Base-by-base conservation (phyloP, 2,113 vertebrate species). In the Conger conger region DNA sequence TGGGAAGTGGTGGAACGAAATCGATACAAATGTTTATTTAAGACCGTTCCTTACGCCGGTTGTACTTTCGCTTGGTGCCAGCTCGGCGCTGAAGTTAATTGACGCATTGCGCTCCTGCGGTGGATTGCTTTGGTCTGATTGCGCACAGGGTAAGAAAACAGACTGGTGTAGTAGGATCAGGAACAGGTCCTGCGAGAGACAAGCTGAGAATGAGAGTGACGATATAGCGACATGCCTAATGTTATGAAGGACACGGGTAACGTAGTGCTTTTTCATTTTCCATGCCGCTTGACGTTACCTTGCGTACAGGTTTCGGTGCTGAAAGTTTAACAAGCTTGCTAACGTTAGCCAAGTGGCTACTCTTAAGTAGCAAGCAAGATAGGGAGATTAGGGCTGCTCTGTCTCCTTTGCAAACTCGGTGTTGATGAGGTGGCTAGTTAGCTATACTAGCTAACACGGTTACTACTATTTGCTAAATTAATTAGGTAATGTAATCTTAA, bases 81-180 rank as follows among this genome's bases (percentile, higher is more conserved):
- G 45, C 42, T 2, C n/a, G 45, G 15, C 30, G 37, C 80, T 54
- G 1, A 30, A 33, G 23, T 45, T 45, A n/a, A 80, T 27, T 80
- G 35, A 80, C 45, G 27, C 81, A 36, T 33, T 81, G 33, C 63
- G 79, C 36, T 23, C 33, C 8, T 33, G 11, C 33, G 42, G 3
- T 82, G 38, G 85, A 86, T 86, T 82, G 45, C 42, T 86, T 18
- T 38, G 80, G 85, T 53, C 85, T 82, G 85, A 42, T 37, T 68
- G 79, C 30, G 50, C 68, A 30, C 42, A 8, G 0, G 30, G 30
- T 33, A 13, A 17, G 18, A 42, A 20, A 38, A 15, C 76, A 36
- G 33, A 76, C 78, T 9, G 38, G 18, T 7, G 57, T 27, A 78
- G 76, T 38, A 60, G 16, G 42, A 38, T 20, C 50, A 82, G 50